Evolutionary conservation across 2,888 invertebrate genomes (phyloP).

Genomic region (Octodonta nipae): DNA sequence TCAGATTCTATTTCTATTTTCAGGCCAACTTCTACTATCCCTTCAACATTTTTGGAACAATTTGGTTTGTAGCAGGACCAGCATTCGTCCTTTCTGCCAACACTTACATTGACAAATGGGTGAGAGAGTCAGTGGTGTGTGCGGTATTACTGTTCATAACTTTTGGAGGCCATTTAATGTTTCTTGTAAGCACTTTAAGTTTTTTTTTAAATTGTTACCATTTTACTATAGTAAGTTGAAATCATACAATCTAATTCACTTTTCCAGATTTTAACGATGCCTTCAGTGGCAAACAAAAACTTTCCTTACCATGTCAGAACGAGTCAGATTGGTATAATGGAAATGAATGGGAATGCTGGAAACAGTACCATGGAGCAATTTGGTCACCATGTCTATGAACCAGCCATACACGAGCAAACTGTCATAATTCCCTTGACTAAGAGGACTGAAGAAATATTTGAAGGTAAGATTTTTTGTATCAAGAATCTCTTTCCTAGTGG

Average conservation of each 20-base stretch:
- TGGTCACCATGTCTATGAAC: conserved; percentile 51
- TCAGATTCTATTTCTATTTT: conserved; percentile 23
- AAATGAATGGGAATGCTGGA: conserved; percentile 38
- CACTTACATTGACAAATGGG: conserved; percentile 67
- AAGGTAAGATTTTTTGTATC: conserved; percentile 18
- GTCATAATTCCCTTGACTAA: conserved; percentile 52
- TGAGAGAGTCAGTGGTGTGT: conserved; percentile 59
- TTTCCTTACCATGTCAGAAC: conserved; percentile 86
- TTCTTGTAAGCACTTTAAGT: conserved; percentile 41
- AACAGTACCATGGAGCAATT: conserved; percentile 44
- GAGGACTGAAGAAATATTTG: conserved; percentile 48
- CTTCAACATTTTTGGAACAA: conserved; percentile 65
- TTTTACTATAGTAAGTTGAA: neutral
- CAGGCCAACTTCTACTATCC: conserved; percentile 67
- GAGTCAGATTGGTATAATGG: conserved; percentile 64
- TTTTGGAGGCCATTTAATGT: conserved; percentile 50
- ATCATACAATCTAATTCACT: conserved; percentile 1
- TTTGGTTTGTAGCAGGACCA: conserved; percentile 79
- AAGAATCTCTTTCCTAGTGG: no score
- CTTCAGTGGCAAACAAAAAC: conserved; percentile 73
- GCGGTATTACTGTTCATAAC: conserved; percentile 49
- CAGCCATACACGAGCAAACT: conserved; percentile 40
- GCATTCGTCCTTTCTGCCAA: conserved; percentile 66
- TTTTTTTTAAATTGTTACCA: neutral
- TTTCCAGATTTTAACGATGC: conserved; percentile 63